A percentile compares a stretch with the other conserved stretches of the same genome.
Conservation (phyloP, 1,140 invertebrate genomes). For the Chelonus insularis region DNA sequence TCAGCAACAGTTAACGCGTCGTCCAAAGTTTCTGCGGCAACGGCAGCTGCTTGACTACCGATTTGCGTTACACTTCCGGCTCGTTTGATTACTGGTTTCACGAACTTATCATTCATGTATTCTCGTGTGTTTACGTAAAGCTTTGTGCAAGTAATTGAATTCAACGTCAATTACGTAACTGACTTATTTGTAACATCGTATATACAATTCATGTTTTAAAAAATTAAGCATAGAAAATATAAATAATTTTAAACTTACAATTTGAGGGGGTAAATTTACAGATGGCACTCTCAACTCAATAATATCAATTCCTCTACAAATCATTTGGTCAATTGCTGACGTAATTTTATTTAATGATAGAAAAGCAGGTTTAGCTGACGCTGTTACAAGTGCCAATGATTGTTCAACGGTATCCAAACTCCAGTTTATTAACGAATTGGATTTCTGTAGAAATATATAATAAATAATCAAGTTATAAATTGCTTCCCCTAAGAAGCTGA, state of each 20-base stretch:
- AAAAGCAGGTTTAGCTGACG: constrained; percentile 69
- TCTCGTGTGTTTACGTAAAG: constrained; percentile 77
- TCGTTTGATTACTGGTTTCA: constrained; percentile 69
- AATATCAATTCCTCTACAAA: constrained; percentile 77
- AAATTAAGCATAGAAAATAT: background rate
- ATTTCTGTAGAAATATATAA: constrained; percentile 57
- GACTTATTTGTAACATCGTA: too few species aligned
- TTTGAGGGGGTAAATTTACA: constrained; percentile 74
- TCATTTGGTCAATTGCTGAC: constrained; percentile 70
- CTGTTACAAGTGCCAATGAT: constrained; percentile 68
- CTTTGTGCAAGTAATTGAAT: too few species aligned
- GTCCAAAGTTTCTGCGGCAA: constrained; percentile 71
- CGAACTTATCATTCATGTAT: constrained; percentile 69
- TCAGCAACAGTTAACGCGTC: constrained; percentile 74
- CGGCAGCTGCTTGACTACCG: constrained; percentile 69
- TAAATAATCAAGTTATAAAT: background rate
- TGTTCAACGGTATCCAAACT: constrained; percentile 72
- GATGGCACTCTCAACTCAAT: constrained; percentile 76
- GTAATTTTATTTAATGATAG: constrained; percentile 70
- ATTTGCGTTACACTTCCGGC: constrained; percentile 79
- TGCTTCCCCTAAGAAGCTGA: background rate
- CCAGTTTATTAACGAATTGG: constrained; percentile 72
- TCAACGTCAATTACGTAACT: too few species aligned
- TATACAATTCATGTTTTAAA: too few species aligned
- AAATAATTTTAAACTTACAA: constrained; percentile 62